A percentile compares a stretch with the other conserved stretches of the same genome.
Evolutionary conservation across 2,888 invertebrate genomes (phyloP).

Genomic region (Parnassius smintheus): DNA sequence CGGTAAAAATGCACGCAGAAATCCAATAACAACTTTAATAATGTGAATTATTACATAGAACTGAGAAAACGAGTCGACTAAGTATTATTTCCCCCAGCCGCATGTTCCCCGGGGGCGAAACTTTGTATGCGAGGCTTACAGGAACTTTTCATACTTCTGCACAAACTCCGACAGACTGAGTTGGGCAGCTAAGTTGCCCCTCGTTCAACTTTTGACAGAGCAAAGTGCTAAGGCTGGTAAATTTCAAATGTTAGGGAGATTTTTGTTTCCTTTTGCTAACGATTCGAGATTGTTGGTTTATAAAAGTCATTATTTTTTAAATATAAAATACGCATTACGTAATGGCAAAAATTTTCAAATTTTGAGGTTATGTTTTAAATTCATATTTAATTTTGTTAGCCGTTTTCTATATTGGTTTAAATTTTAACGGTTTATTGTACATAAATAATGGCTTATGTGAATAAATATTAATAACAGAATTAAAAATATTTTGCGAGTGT

Average conservation of each 20-base stretch:
- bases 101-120: conserved; percentile 19
- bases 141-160: conserved; percentile 18
- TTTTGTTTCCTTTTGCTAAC: conserved; percentile 6
- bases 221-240: conserved; percentile 55
- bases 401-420: too few relatives aligned
- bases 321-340: too few relatives aligned
- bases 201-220: conserved; percentile 44
- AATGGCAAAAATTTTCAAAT: too few relatives aligned
- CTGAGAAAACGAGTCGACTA: conserved; percentile 7
- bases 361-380: too few relatives aligned
- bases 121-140: conserved; percentile 12
- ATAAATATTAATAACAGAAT: too few relatives aligned
- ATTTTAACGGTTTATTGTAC: too few relatives aligned
- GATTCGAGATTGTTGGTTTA: too few relatives aligned
- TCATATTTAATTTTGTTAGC: too few relatives aligned
- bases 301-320: too few relatives aligned
- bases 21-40: conserved; percentile 14
- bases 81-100: conserved; percentile 17
- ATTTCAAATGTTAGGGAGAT: conserved; percentile 18
- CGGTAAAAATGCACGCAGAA: conserved; percentile 16
- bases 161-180: conserved; percentile 12
- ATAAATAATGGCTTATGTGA: too few relatives aligned
- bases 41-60: conserved; percentile 19
- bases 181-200: conserved; percentile 18
- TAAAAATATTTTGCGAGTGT: too few relatives aligned